Base-by-base conservation (phyloP, 2,797 vertebrate species). In the Characodon lateralis region DNA sequence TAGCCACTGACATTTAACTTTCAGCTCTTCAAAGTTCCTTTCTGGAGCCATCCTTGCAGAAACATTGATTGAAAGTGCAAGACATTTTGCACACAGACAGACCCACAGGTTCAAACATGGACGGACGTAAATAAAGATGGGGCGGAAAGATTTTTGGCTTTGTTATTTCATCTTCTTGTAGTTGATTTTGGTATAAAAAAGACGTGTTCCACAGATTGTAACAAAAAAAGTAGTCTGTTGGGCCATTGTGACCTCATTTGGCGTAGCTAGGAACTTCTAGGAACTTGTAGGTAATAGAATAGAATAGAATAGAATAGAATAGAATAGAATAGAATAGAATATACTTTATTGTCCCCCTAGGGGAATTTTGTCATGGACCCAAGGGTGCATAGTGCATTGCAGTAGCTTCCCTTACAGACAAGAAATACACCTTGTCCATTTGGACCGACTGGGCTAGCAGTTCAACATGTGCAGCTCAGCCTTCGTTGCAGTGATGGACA, bases 1-100 rank as follows among this genome's bases (percentile, higher is more conserved):
- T 76, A 87, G 78, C 58, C 1, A 0, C 65, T 94, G 94, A 92
- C 94, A 94, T 94, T 94, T 92, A 83, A 76, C 87, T 88, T 78
- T 77, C 18, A 46, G 83, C 84, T 83, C 83, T 82, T 82, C 69
- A 20, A 65, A 73, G 74, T 88, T 90, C 74, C 65, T 77, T 43
- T 88, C 81, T 73, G 35, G 74, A 90, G 31, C 84, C 87, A 77
- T 81, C 59, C 77, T 84, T 71, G 79, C 85, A 86, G 89, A 93
- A 93, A 88, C 70, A 89, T 77, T 80, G 74, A 90, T 85, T 89
- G 73, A 80, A 73, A 78, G 84, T 83, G 76, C 83, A 83, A 82
- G 79, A 81, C 79, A 78, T 90, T 89, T 88, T 75, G 86, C 86
- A 86, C 74, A 39, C 59, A 68, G 56, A 69, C 72, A 43, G 68